Evolutionary conservation across 2,888 invertebrate species (phyloP).

Genomic region (Phasia obesa): DNA sequence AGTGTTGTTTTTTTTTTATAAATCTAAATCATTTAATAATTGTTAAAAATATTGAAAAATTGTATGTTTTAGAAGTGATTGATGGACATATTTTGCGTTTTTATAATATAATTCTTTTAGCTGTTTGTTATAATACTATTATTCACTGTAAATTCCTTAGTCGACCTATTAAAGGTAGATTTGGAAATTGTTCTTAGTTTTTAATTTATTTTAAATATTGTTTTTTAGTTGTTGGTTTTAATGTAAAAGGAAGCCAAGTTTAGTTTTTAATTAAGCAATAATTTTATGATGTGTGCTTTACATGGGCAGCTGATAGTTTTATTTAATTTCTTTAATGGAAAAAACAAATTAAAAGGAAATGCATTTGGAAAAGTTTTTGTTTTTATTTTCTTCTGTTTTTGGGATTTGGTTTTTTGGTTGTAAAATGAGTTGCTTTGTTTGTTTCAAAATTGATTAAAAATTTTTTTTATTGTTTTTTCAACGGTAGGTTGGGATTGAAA

Average conservation of each 20-base stretch:
- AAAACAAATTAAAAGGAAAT: constrained; percentile 50
- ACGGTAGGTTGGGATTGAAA: constrained; percentile 60
- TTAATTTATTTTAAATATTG: not conserved
- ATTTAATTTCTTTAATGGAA: constrained; percentile 26
- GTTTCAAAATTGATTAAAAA: constrained; percentile 47
- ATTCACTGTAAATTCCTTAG: constrained; percentile 9
- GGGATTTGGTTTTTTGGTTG: constrained; percentile 11
- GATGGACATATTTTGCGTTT: not conserved
- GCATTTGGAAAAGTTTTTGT: constrained; percentile 14
- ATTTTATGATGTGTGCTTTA: constrained; percentile 54
- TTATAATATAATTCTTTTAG: not conserved
- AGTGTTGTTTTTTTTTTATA: not conserved
- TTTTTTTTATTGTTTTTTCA: constrained; percentile 50
- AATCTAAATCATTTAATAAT: not conserved
- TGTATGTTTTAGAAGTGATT: not conserved
- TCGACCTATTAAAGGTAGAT: constrained; percentile 1
- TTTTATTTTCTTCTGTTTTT: constrained; percentile 5
- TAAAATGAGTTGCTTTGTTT: constrained; percentile 47
- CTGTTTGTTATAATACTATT: constrained; percentile 19
- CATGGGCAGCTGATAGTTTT: constrained; percentile 60
- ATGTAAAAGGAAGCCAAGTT: constrained; percentile 33
- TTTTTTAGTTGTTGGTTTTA: constrained; percentile 1
- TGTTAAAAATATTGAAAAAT: not conserved
- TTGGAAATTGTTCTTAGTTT: constrained; percentile 17
- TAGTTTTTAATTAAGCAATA: constrained; percentile 59